Conservation (phyloP, 2,113 vertebrate species). For the Nymphicus hollandicus region DNA sequence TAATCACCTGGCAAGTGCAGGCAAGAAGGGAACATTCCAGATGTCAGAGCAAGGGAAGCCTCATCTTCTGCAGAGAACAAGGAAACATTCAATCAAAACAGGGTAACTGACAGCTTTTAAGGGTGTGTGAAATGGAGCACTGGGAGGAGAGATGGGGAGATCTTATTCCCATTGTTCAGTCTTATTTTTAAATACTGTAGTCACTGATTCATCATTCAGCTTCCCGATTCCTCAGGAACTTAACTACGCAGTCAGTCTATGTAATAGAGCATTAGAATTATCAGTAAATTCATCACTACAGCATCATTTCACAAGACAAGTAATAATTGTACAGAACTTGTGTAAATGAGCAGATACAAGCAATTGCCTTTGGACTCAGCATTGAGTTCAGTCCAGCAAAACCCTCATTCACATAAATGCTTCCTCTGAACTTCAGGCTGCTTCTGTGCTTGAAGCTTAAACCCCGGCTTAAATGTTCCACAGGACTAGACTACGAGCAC, state of each 20-base stretch:
- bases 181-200: background rate
- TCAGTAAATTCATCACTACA: background rate
- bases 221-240: background rate
- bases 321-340: background rate
- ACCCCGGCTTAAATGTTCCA: background rate
- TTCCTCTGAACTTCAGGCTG: background rate
- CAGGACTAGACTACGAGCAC: background rate
- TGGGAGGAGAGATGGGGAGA: background rate
- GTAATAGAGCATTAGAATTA: background rate
- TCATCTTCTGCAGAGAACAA: background rate
- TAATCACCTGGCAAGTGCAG: background rate
- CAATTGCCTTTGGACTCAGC: background rate
- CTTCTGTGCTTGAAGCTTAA: background rate
- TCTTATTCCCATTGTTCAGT: background rate
- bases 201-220: background rate
- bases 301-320: background rate
- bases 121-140: background rate
- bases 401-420: background rate
- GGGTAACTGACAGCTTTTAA: background rate
- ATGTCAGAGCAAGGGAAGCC: background rate
- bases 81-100: background rate
- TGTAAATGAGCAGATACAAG: background rate
- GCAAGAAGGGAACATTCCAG: background rate
- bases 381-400: background rate
- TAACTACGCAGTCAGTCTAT: background rate